A percentile compares a stretch with the other conserved stretches of the same genome.
Evolutionary conservation across 2,888 invertebrate genomes (phyloP).

Genomic region (Thumatha senex): DNA sequence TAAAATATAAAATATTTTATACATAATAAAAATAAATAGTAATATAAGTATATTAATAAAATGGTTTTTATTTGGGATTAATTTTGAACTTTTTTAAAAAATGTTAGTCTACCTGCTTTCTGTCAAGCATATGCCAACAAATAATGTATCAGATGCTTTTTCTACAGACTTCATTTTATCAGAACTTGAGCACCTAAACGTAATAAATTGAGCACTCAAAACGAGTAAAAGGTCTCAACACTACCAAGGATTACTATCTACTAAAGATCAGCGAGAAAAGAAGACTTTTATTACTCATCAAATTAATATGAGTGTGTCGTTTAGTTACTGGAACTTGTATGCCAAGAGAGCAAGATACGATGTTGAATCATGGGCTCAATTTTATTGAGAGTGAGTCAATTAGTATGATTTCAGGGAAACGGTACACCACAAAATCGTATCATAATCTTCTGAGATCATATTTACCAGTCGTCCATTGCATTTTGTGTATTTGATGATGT

Average conservation of each 20-base stretch:
- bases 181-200: neutral
- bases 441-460: neutral
- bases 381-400: constrained; percentile 22
- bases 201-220: neutral
- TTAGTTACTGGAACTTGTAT: constrained; percentile 17
- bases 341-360: constrained; percentile 17
- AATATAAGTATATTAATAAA: too few relatives aligned
- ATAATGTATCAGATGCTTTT: constrained; percentile 13
- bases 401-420: constrained; percentile 4
- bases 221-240: neutral
- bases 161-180: constrained; percentile 23
- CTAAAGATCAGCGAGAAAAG: constrained; percentile 21
- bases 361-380: constrained; percentile 12
- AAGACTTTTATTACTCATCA: constrained; percentile 29
- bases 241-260: constrained; percentile 3
- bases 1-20: too few relatives aligned
- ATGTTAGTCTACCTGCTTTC: constrained; percentile 29
- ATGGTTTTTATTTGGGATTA: too few relatives aligned
- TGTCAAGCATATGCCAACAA: constrained; percentile 25
- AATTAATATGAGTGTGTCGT: constrained; percentile 21
- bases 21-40: too few relatives aligned
- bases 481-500: neutral
- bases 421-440: neutral
- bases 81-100: neutral
- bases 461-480: too few relatives aligned